phyloP scores from a whole-genome alignment of 2,113 vertebrate genomes.

The Ranitomeya variabilis region DNA sequence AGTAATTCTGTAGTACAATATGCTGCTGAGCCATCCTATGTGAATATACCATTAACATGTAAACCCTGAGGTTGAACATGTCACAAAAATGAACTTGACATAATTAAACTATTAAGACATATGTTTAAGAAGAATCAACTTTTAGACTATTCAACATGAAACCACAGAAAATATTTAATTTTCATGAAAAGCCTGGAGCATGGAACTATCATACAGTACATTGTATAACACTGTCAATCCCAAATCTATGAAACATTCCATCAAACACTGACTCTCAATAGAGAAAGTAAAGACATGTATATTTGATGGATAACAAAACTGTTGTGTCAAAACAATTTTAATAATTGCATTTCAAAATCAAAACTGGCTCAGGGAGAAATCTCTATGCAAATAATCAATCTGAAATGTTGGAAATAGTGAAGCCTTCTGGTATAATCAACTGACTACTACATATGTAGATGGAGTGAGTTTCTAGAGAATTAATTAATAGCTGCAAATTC shows the following conservation, averaged over 20 bases:
- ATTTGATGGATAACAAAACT: slow-evolving; percentile 1
- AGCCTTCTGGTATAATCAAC: neutral
- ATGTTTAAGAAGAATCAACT: no score
- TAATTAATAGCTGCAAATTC: neutral
- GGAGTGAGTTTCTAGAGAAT: neutral
- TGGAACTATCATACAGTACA: neutral
- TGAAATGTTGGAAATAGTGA: neutral
- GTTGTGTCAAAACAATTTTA: slow-evolving; percentile 8
- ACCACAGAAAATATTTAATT: no score
- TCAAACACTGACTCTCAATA: neutral
- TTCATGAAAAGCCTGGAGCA: neutral
- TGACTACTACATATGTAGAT: neutral
- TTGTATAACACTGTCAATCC: no score
- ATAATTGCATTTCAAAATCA: neutral
- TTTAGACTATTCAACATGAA: no score
- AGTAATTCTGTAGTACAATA: no score
- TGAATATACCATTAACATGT: no score
- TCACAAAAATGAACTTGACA: no score
- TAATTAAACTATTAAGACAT: no score
- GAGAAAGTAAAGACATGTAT: neutral
- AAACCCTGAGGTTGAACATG: no score
- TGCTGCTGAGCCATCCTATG: no score
- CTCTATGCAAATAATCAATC: neutral
- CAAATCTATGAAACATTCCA: neutral
- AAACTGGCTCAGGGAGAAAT: neutral